Percentiles rank a stretch among this genome's conserved stretches.
Evolutionary conservation across 2,113 vertebrate species (phyloP).

Genomic region (Sigmodon hispidus): DNA sequence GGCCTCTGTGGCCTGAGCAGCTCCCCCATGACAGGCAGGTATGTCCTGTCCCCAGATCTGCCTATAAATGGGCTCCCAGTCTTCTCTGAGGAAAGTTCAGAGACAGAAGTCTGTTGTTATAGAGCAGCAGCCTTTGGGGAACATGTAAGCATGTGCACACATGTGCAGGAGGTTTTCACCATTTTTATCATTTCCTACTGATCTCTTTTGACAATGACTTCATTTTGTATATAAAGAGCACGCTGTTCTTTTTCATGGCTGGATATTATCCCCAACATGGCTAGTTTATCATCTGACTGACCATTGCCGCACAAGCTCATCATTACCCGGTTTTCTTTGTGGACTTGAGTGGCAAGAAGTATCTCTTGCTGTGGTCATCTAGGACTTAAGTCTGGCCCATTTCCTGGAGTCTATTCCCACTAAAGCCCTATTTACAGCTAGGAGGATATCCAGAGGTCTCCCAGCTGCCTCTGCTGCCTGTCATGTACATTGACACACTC

Average conservation of each 20-base stretch:
- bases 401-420: background rate
- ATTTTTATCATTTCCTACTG: background rate
- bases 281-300: background rate
- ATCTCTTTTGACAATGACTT: background rate
- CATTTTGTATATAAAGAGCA: rapidly evolving
- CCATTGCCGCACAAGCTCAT: background rate
- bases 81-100: background rate
- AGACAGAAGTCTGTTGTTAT: background rate
- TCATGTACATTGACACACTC: too few species aligned
- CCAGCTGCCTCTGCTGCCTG: background rate
- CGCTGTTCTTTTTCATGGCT: background rate
- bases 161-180: rapidly evolving
- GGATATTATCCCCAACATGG: background rate
- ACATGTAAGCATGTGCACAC: background rate
- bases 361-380: rapidly evolving
- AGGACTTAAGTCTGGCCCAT: background rate
- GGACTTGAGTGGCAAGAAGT: background rate
- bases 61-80: background rate
- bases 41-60: background rate
- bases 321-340: rapidly evolving
- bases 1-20: background rate
- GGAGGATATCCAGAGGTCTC: rapidly evolving
- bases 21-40: background rate
- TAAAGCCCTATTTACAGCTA: background rate
- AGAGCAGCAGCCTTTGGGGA: background rate